Evolutionary conservation across 1,140 invertebrate genomes (phyloP).

Genomic region (Branchinecta lynchi): DNA sequence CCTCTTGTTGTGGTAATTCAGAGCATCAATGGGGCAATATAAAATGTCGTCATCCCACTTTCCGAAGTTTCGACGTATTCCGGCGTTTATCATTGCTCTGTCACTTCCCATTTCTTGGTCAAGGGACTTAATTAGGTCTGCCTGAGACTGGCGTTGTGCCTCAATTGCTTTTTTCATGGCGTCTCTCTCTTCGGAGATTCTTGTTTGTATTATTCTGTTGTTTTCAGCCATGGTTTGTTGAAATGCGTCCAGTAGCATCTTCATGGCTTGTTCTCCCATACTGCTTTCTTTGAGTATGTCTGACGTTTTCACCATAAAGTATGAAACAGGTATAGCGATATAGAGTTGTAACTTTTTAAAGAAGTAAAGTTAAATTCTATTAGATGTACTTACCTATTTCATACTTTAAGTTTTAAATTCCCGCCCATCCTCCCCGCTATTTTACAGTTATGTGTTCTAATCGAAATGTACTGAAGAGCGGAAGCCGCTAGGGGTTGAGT

Average conservation of each 20-base stretch:
- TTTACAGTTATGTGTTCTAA: too few relatives aligned
- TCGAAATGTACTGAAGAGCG: too few relatives aligned
- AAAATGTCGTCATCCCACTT: background rate
- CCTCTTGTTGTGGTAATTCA: too few relatives aligned
- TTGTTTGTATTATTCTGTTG: background rate
- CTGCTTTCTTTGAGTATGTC: too few relatives aligned
- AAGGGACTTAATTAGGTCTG: background rate
- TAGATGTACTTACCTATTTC: too few relatives aligned
- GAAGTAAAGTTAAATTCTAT: too few relatives aligned
- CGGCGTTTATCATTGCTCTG: background rate
- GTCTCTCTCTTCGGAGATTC: background rate
- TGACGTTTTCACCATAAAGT: too few relatives aligned
- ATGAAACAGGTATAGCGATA: too few relatives aligned
- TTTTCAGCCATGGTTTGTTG: background rate
- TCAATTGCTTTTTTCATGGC: background rate
- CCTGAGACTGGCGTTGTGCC: background rate
- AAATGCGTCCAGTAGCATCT: background rate
- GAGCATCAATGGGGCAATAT: conserved; percentile 3
- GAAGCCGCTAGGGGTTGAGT: too few relatives aligned
- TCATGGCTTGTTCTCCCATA: background rate
- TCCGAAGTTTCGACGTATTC: background rate
- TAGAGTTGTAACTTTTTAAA: too few relatives aligned
- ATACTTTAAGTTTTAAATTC: too few relatives aligned
- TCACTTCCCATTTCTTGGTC: background rate
- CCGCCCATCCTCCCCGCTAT: too few relatives aligned